phyloP scores from a whole-genome alignment of 2,888 invertebrate species.

The Hemaris fuciformis region DNA sequence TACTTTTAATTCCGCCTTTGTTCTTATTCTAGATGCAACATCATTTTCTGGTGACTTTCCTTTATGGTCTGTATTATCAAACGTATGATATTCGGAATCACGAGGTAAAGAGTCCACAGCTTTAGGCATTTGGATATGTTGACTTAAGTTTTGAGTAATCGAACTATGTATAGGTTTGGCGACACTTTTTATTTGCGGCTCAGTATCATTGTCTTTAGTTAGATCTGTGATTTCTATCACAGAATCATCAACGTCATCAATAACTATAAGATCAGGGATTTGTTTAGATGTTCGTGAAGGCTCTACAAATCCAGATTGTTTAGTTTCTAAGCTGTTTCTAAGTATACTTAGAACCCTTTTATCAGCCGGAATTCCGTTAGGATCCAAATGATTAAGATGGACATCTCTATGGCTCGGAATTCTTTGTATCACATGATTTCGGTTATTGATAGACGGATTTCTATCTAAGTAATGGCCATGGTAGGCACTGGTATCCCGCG shows the following conservation, averaged over 20 bases:
- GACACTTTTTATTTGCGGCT: conserved; percentile 37
- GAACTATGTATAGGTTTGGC: conserved; percentile 38
- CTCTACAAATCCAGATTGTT: conserved; percentile 77
- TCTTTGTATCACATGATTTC: conserved; percentile 70
- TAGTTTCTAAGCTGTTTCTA: conserved; percentile 86
- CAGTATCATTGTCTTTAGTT: conserved; percentile 62
- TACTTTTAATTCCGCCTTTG: conserved; percentile 91
- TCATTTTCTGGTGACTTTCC: conserved; percentile 72
- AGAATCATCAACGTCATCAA: conserved; percentile 74
- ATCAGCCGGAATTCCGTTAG: conserved; percentile 81
- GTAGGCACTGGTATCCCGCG: conserved; percentile 59
- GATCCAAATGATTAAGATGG: conserved; percentile 55
- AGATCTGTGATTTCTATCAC: conserved; percentile 75
- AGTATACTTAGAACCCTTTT: conserved; percentile 87
- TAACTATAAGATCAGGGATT: conserved; percentile 73
- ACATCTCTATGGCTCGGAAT: conserved; percentile 64
- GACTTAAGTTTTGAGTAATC: conserved; percentile 41
- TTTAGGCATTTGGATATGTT: conserved; percentile 85
- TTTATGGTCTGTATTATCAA: conserved; percentile 53
- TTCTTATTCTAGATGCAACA: conserved; percentile 88
- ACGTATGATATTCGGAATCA: conserved; percentile 67
- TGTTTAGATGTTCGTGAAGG: conserved; percentile 73
- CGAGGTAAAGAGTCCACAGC: conserved; percentile 85
- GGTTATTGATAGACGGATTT: conserved; percentile 50
- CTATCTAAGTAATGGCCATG: conserved; percentile 62